Evolutionary conservation across 2,888 invertebrate species (phyloP), one percentile per base, ranked within the genome.

Genomic region (Drosophila fungiperda): DNA sequence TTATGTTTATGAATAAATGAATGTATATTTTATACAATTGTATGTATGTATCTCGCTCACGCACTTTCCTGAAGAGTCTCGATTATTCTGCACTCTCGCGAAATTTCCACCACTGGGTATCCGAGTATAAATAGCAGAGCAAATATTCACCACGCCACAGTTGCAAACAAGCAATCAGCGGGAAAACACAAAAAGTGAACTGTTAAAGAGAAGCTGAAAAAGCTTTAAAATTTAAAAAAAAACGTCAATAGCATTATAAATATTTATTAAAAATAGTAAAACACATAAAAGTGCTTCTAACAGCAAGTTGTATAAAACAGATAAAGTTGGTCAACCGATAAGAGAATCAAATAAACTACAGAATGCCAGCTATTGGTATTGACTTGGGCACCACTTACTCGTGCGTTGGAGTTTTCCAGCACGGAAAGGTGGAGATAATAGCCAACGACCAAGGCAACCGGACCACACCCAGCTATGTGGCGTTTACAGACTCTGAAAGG

Each of bases 371-470:
- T 5, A 71, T 78, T 62, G 77, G 80, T 48, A 78, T 80, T 54
- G 78, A 78, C 54, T 55, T 78, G 80, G 78, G 82, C 23, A 97
- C 97, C 61, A 97, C 97, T 17, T 98, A 96, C 93, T 97, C 97
- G 60, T 97, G 97, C 90, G 97, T 97, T 40, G 97, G 96, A 42
- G 96, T 97, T 7, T 97, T 96, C 94, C 96, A 96, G 88, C 95
- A 97, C 90, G 96, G 97, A 53, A 96, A 96, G 92, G 96, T 97
- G 82, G 97, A 97, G 92, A 96, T 97, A 80, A 96, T 97, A 76
- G 96, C 96, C 78, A 97, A 97, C 88, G 97, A 97, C 78, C 96
- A 97, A 91, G 97, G 97, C 33, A 97, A 97, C 91, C 93, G 97
- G 63, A 97, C 96, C n/a, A 97, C 97, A 9, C 96, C 97, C 0